Percentiles rank a stretch among this genome's conserved stretches.
phyloP scores from a whole-genome alignment of 2,797 vertebrate genomes.

The Chaenodraco wilsoni region DNA sequence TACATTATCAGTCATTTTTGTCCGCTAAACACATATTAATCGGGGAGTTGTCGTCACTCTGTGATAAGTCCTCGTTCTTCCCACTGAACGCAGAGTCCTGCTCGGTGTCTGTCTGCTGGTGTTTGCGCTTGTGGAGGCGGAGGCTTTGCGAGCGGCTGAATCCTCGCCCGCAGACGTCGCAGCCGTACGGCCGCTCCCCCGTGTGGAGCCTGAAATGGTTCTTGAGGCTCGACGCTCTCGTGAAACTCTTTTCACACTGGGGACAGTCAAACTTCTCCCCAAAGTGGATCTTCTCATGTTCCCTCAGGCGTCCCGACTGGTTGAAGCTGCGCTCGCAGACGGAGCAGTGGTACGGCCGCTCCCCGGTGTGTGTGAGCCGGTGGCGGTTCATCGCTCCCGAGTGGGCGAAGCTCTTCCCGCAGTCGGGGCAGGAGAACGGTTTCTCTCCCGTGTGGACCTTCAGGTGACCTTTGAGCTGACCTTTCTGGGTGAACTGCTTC shows the following conservation, averaged over 20 bases:
- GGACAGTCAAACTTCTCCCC: conserved; percentile 81
- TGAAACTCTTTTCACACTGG: conserved; percentile 80
- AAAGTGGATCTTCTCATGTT: conserved; percentile 79
- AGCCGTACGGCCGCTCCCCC: conserved; percentile 78
- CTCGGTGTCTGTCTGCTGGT: conserved; percentile 50
- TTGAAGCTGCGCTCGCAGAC: conserved; percentile 77
- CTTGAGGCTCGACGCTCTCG: conserved; percentile 77
- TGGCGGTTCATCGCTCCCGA: conserved; percentile 81
- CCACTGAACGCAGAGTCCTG: conserved; percentile 45
- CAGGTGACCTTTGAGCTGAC: conserved; percentile 80
- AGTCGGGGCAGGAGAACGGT: conserved; percentile 76
- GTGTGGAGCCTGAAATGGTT: conserved; percentile 81
- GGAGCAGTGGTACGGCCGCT: conserved; percentile 77
- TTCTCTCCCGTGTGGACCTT: conserved; percentile 81
- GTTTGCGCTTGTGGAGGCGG: conserved; percentile 77
- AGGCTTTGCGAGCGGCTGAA: conserved; percentile 82
- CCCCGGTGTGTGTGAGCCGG: conserved; percentile 78
- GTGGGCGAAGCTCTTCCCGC: conserved; percentile 80
- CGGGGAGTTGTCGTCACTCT: conserved; percentile 69
- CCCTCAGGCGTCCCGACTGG: conserved; percentile 78
- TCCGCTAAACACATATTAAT: conserved; percentile 75
- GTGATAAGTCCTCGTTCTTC: conserved; percentile 65
- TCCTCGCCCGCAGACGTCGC: conserved; percentile 76
- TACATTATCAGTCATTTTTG: conserved; percentile 62
- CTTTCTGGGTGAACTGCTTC: conserved; percentile 82